Percentiles rank a stretch among this genome's conserved stretches.
Conservation (phyloP, 2,888 invertebrate genomes). For the Tipula lateralis region DNA sequence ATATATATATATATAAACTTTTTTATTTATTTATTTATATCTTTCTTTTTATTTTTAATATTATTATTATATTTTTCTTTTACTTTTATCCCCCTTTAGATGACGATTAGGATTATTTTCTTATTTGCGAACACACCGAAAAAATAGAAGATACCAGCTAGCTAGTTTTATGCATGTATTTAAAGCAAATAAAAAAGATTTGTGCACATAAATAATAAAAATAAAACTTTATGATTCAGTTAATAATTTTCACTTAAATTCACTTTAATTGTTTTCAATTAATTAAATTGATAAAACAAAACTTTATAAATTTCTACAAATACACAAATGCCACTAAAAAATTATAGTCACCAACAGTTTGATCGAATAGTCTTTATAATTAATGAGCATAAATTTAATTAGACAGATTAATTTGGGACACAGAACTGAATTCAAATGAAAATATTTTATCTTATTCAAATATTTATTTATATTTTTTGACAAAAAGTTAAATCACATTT, state of each 20-base stretch:
- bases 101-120: constrained; percentile 15
- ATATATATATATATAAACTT: background rate
- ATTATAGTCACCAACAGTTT: background rate
- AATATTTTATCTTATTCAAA: background rate
- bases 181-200: background rate
- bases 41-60: background rate
- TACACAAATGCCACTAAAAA: background rate
- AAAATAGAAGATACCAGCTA: background rate
- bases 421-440: background rate
- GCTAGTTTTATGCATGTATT: background rate
- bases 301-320: background rate
- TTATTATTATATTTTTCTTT: background rate
- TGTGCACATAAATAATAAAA: background rate
- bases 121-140: background rate
- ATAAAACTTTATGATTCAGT: background rate
- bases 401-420: background rate
- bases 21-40: background rate
- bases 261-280: constrained; percentile 5
- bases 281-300: background rate
- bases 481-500: background rate
- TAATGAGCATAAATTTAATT: background rate
- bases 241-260: background rate
- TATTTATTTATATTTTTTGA: background rate
- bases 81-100: background rate
- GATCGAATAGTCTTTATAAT: background rate